Evolutionary conservation across 2,888 invertebrate species (phyloP), one percentile per base, ranked within the genome.

Genomic region (Vandiemenella viatica): DNA sequence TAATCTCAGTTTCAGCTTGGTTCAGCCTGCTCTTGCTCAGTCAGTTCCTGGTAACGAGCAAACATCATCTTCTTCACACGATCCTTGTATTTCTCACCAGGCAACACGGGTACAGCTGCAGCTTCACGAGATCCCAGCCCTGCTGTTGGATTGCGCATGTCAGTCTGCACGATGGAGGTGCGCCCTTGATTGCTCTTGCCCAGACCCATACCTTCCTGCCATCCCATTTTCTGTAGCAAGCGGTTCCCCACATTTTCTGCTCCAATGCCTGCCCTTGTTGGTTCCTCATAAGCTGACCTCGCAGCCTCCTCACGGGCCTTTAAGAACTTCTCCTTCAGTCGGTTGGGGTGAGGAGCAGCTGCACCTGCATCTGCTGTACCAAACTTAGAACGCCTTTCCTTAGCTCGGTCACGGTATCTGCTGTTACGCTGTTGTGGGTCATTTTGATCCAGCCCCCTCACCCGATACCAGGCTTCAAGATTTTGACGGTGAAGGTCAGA

Each of bases 141-240:
- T 3, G 88, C 90, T 17, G 84, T 78, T 47, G 76, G 74, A 4
- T 77, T 76, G 45, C 89, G 59, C 40, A 74, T 67, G 58, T 77
- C 75, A 8, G 79, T 74, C 73, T 92, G 88, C 55, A 96, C 89
- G 43, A 95, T 95, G 47, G 86, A 87, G 19, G 90, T 88, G 59
- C 91, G 73, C 13, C 92, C 96, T 67, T 97, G 96, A 63, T 91
- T 91, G 47, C 79, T 76, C 64, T 87, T 88, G 1, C 98, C 97
- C 18, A 98, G 70, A 0, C 98, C 98, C 70, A 89, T 83, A 0
- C 98, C 98, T 63, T 92, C 92, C 5, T 85, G 85, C 98, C 98
- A 98, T 4, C 98, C 98, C 98, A 98, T 98, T 68, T 92, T 93
- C 67, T 97, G 93, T 55, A 98, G 66, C 65, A 98, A 73, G 62